These are phyloP conservation scores for Cyprinella venusta DNA, from an alignment of 2,797 vertebrate genomes.

Conservation along the genomic window DNA sequence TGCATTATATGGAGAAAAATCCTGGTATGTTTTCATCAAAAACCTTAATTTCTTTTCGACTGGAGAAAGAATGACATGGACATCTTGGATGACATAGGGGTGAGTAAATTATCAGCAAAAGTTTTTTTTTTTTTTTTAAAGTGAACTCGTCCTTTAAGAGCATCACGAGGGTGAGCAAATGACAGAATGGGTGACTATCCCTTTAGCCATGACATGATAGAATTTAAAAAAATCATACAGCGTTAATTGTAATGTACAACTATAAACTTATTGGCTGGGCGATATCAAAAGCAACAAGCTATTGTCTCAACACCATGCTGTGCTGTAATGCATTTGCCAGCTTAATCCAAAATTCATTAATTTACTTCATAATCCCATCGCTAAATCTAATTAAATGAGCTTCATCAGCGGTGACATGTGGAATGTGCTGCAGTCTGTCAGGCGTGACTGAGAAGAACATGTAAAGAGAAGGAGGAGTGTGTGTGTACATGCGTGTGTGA, in stretches of 20 bases:
- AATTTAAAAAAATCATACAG: background rate
- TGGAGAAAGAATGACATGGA: too few species aligned
- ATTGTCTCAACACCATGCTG: background rate
- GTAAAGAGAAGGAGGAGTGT: background rate
- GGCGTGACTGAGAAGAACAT: conserved; percentile 1
- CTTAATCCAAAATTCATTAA: conserved; percentile 18
- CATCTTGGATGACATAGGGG: too few species aligned
- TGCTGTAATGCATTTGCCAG: background rate
- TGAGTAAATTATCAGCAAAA: too few species aligned
- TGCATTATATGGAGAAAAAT: too few species aligned
- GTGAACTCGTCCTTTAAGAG: too few species aligned
- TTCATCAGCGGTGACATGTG: conserved; percentile 27
- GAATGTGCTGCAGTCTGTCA: conserved; percentile 43
- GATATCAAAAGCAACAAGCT: background rate
- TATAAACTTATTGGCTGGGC: background rate
- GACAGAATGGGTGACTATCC: background rate
- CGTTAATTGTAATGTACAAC: background rate
- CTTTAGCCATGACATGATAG: background rate
- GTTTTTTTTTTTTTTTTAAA: too few species aligned
- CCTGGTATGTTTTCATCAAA: too few species aligned
- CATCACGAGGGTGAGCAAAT: background rate
- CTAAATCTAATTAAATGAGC: conserved; percentile 41
- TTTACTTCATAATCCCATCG: conserved; percentile 19
- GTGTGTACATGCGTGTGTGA: fast-evolving
- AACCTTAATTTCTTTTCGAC: too few species aligned